A percentile compares a stretch with the other conserved stretches of the same genome.
phyloP scores from a whole-genome alignment of 2,888 invertebrate genomes.

The Machimus atricapillus region DNA sequence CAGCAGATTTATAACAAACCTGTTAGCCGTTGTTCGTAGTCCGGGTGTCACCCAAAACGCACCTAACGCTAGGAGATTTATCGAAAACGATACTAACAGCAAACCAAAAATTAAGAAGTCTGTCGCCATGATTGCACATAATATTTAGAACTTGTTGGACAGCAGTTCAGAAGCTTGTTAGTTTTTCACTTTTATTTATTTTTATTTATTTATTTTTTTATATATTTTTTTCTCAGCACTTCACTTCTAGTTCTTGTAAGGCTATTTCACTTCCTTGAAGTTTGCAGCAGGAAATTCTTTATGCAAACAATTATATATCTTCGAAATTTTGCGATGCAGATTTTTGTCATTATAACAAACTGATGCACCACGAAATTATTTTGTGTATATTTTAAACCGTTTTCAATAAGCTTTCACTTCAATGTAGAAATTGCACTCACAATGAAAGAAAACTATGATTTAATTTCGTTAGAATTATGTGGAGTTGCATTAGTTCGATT shows the following conservation, averaged over 20 bases:
- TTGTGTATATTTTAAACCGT: neutral
- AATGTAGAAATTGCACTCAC: neutral
- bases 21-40: slow-evolving; percentile 62
- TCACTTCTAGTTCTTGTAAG: neutral
- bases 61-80: slow-evolving; percentile 61
- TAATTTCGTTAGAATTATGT: neutral
- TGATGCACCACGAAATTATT: neutral
- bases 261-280: neutral
- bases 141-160: slow-evolving; percentile 45
- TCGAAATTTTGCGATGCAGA: neutral
- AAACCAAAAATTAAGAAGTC: slow-evolving; percentile 62
- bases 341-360: neutral
- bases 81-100: slow-evolving; percentile 60
- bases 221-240: neutral
- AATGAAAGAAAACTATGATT: neutral
- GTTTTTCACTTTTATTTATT: neutral
- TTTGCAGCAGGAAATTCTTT: neutral
- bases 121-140: slow-evolving; percentile 59
- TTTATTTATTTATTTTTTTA: neutral
- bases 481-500: neutral
- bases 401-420: neutral
- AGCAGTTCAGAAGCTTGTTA: neutral
- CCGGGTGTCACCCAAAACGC: slow-evolving; percentile 63
- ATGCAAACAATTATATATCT: neutral
- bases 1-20: slow-evolving; percentile 62